These are phyloP conservation scores for Seriola quinqueradiata DNA, from an alignment of 2,113 vertebrate genomes.

Conservation along the genomic window DNA sequence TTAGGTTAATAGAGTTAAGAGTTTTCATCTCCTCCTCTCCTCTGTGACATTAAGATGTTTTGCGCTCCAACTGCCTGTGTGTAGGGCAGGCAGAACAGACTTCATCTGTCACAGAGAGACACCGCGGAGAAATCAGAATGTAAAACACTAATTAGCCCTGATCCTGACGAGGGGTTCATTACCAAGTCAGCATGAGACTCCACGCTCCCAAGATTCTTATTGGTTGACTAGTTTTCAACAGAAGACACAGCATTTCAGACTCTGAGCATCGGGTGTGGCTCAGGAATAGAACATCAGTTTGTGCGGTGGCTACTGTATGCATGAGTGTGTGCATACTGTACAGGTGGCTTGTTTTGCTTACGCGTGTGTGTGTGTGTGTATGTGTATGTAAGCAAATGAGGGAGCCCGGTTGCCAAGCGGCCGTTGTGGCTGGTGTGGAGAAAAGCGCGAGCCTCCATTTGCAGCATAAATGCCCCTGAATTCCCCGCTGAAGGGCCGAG, in stretches of 20 bases:
- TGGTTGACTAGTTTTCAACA: conserved; percentile 48
- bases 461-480: conserved; percentile 24
- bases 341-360: conserved; percentile 64
- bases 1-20: conserved; percentile 61
- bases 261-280: conserved; percentile 1
- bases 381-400: conserved; percentile 53
- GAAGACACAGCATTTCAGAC: background rate
- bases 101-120: conserved; percentile 71
- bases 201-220: conserved; percentile 45
- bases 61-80: conserved; percentile 58
- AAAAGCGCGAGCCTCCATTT: conserved; percentile 38
- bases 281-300: background rate
- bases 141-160: conserved; percentile 78
- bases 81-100: conserved; percentile 56
- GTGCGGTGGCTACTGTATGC: background rate
- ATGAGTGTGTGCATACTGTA: conserved; percentile 23
- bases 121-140: conserved; percentile 75
- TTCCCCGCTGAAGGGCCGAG: conserved; percentile 46
- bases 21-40: conserved; percentile 22
- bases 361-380: conserved; percentile 24
- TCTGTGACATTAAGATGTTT: conserved; percentile 70
- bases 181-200: conserved; percentile 61
- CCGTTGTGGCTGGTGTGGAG: conserved; percentile 30
- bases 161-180: conserved; percentile 74
- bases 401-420: conserved; percentile 3